A percentile compares a stretch with the other conserved stretches of the same genome.
Evolutionary conservation across 2,888 invertebrate genomes (phyloP).

Genomic region (Nemoura dubitans): DNA sequence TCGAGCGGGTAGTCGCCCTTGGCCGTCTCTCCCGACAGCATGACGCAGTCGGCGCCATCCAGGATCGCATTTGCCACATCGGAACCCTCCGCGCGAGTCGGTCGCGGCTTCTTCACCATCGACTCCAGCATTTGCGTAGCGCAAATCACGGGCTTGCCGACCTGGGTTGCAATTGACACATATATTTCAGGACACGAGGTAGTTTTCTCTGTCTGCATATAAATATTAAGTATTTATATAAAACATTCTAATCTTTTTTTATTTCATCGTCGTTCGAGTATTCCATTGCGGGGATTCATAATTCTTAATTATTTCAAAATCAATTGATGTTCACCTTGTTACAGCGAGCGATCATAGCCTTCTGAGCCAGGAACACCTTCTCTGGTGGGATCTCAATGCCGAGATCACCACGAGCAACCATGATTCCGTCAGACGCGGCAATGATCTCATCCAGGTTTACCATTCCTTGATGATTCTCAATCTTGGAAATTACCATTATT

Average conservation of each 20-base stretch:
- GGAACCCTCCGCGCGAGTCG: constrained; percentile 69
- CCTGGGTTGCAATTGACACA: constrained; percentile 58
- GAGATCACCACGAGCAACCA: constrained; percentile 98
- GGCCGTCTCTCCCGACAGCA: constrained; percentile 72
- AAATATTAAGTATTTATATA: too few species aligned
- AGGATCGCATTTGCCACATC: constrained; percentile 73
- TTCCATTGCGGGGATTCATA: too few species aligned
- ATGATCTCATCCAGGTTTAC: constrained; percentile 94
- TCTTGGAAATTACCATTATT: constrained; percentile 96
- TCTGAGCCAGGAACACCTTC: constrained; percentile 96
- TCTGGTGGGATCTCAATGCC: constrained; percentile 98
- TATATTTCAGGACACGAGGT: too few species aligned
- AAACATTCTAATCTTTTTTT: too few species aligned
- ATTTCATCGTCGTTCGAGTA: too few species aligned
- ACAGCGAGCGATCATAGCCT: constrained; percentile 97
- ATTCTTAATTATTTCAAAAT: too few species aligned
- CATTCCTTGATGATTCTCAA: constrained; percentile 98
- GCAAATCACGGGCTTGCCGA: constrained; percentile 73
- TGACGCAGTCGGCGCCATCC: constrained; percentile 72
- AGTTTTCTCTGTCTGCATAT: too few species aligned
- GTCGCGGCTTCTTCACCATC: constrained; percentile 71
- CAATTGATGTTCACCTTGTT: constrained; percentile 71
- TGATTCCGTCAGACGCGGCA: constrained; percentile 92
- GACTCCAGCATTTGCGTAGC: constrained; percentile 73
- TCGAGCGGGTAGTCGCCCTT: constrained; percentile 69